phyloP scores from a whole-genome alignment of 2,888 invertebrate species.

The Caenorhabditis zanzibari region DNA sequence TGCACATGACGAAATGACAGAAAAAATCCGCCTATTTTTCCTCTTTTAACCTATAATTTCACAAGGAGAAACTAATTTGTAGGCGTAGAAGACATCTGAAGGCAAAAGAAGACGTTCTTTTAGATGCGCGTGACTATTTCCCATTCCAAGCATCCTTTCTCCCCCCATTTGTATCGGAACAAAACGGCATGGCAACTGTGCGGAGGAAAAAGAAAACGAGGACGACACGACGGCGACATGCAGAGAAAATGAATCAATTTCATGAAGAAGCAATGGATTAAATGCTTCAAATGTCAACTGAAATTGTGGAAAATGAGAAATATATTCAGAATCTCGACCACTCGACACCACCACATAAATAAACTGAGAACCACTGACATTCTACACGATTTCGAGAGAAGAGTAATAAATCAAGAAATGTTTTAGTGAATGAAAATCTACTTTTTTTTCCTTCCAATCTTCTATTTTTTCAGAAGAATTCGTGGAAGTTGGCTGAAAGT shows the following conservation, averaged over 20 bases:
- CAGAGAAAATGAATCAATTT: slow-evolving; percentile 8
- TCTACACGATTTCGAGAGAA: background rate
- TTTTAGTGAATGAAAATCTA: background rate
- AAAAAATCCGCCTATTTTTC: background rate
- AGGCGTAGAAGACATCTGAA: slow-evolving; percentile 11
- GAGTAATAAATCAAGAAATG: background rate
- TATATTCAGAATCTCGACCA: background rate
- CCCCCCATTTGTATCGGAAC: slow-evolving; percentile 33
- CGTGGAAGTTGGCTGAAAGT: background rate
- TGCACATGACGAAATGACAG: background rate
- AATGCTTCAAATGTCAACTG: background rate
- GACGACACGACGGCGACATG: slow-evolving; percentile 13
- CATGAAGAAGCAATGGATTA: background rate
- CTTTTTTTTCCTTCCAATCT: background rate
- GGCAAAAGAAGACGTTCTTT: slow-evolving; percentile 28
- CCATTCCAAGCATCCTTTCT: slow-evolving; percentile 4
- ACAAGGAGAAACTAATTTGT: slow-evolving; percentile 10
- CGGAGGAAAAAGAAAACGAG: slow-evolving; percentile 22
- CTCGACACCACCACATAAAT: background rate
- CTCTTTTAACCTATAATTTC: slow-evolving; percentile 21
- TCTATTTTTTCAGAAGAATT: slow-evolving; percentile 4
- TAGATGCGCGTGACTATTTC: slow-evolving; percentile 38
- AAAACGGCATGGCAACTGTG: slow-evolving; percentile 46
- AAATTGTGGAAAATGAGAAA: background rate
- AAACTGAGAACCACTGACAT: background rate